Percentiles rank a stretch among this genome's conserved stretches.
These are phyloP conservation scores for Steatornis caripensis DNA, from an alignment of 2,113 vertebrate genomes.

Conservation along the genomic window DNA sequence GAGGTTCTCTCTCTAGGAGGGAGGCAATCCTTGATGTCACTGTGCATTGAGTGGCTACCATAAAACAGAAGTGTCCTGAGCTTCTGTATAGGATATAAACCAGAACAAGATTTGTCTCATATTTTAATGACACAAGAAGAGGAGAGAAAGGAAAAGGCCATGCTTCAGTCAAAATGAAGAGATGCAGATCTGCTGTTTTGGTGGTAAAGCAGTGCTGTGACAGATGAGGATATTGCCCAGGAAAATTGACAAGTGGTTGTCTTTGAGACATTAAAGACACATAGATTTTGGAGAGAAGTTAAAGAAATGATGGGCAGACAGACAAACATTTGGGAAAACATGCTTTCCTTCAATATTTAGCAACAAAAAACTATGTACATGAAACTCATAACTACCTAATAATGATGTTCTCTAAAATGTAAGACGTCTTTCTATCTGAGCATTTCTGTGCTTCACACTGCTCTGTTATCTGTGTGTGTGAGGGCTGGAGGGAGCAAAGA, in stretches of 20 bases:
- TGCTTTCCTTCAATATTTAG: neutral
- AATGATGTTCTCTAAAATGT: neutral
- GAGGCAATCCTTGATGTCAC: neutral
- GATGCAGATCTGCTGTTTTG: neutral
- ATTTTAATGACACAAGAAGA: neutral
- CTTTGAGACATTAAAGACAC: neutral
- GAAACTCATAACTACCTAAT: neutral
- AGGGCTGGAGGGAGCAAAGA: neutral
- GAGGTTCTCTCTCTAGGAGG: neutral
- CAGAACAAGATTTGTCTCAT: neutral
- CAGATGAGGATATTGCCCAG: too few species aligned
- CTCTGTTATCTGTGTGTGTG: neutral
- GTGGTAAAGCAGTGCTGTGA: neutral
- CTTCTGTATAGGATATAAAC: neutral
- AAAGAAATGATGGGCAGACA: neutral
- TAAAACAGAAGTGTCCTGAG: neutral
- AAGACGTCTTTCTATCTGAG: neutral
- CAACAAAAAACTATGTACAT: fast-evolving
- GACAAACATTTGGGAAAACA: fast-evolving
- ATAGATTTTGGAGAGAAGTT: neutral
- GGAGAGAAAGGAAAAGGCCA: neutral
- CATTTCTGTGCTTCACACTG: neutral
- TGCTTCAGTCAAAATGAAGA: neutral
- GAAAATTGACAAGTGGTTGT: fast-evolving
- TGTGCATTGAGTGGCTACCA: neutral